Percentiles rank a stretch among this genome's conserved stretches.
phyloP scores from a whole-genome alignment of 1,140 invertebrate species.

The Hylaeus volcanicus region DNA sequence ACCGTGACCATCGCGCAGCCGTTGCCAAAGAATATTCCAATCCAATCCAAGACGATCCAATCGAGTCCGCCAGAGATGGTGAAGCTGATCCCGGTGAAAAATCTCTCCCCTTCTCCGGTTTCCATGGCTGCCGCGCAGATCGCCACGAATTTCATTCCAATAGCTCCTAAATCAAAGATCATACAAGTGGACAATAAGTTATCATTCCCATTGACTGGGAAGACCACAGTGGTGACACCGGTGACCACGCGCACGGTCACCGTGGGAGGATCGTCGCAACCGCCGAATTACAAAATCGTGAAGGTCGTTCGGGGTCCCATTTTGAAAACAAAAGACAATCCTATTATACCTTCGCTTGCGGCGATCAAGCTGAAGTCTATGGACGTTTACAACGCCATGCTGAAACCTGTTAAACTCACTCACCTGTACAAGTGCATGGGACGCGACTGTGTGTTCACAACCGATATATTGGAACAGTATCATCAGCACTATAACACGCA shows the following conservation, averaged over 20 bases:
- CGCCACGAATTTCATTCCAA: constrained; percentile 26
- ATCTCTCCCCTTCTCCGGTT: constrained; percentile 34
- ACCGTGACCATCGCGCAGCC: constrained; percentile 10
- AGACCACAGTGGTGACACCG: neutral
- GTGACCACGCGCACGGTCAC: constrained; percentile 12
- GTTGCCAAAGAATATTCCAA: constrained; percentile 32
- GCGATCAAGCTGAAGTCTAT: constrained; percentile 67
- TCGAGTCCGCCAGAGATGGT: constrained; percentile 58
- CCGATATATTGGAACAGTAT: constrained; percentile 73
- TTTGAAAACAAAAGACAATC: constrained; percentile 54
- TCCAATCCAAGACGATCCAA: constrained; percentile 30
- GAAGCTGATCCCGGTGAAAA: constrained; percentile 66
- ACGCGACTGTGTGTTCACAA: constrained; percentile 80
- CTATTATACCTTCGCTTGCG: neutral
- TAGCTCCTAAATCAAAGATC: constrained; percentile 40
- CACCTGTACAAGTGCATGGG: constrained; percentile 84
- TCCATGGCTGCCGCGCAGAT: constrained; percentile 1
- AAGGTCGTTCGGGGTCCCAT: constrained; percentile 53
- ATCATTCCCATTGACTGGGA: constrained; percentile 18
- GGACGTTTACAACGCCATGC: constrained; percentile 70
- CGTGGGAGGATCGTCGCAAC: neutral
- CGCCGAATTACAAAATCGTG: constrained; percentile 62
- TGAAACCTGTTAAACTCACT: constrained; percentile 68
- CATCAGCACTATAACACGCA: constrained; percentile 78
- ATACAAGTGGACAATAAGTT: constrained; percentile 38